Evolutionary conservation across 2,888 invertebrate genomes (phyloP), one percentile per base, ranked within the genome.

Genomic region (Fissipunctia ypsillon): DNA sequence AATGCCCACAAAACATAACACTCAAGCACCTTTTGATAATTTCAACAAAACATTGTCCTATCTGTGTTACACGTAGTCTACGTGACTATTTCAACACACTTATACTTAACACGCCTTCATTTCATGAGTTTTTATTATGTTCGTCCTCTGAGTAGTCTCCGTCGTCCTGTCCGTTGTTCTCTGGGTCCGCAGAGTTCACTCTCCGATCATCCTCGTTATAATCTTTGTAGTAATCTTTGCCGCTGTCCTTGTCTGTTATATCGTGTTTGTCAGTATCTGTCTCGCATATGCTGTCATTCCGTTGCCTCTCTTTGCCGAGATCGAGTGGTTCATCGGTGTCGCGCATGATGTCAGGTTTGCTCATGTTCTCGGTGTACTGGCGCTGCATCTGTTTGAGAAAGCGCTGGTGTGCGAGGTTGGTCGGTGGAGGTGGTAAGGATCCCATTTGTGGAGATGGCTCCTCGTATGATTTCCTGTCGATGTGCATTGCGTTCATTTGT

Each of bases 401-500:
- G 86, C 97, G 97, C 88, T 97, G 97, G 90, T 97, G 97, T 7
- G 95, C 95, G 4, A 95, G 92, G 63, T 95, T 94, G 54, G 95
- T 93, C n/a, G 96, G 95, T 14, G 96, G 96, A 3, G 96, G 96
- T 16, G 97, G 97, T n/a, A 97, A 91, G 59, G 95, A 95, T 28
- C 94, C 95, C 94, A 96, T 94, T 87, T 95, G 95, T 25, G 96
- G 96, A 19, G 97, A 97, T n/a, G 97, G 93, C 88, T 97, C 97
- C 78, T 97, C 97, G 84, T 95, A 96, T 22, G 95, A 90, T 88
- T 96, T 96, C 78, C 96, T 90, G 81, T 96, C 96, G 91, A 96
- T 93, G 90, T 96, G 96, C 89, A 96, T 90, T 9, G 97, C 97
- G 90, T 97, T 98, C 92, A 98, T 96, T 87, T 98, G 98, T 38